phyloP scores from a whole-genome alignment of 2,113 vertebrate species.

The Anguilla japonica region DNA sequence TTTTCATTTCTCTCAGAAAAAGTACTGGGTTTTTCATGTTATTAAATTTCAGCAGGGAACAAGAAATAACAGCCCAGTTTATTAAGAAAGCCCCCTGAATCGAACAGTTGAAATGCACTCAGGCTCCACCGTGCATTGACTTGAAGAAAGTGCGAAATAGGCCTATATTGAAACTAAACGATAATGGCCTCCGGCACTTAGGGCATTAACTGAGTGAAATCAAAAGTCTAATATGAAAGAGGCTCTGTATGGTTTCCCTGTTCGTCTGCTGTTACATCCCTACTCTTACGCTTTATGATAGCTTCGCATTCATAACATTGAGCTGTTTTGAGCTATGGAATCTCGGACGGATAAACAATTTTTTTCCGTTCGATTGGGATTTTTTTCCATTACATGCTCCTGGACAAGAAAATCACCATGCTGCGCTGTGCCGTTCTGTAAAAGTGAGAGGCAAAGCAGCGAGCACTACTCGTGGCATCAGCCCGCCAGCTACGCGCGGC shows the following conservation, averaged over 20 bases:
- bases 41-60: background rate
- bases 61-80: background rate
- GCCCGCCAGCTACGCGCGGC: background rate
- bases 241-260: background rate
- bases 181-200: too few relatives aligned
- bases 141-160: background rate
- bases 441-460: background rate
- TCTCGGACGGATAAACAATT: background rate
- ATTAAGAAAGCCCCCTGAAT: background rate
- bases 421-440: background rate
- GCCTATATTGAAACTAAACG: too few relatives aligned
- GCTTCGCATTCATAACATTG: background rate
- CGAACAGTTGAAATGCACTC: background rate
- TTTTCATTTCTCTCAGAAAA: too few relatives aligned
- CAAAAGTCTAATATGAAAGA: too few relatives aligned
- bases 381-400: background rate
- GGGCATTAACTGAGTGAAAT: too few relatives aligned
- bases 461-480: constrained; percentile 14
- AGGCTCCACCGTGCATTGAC: background rate
- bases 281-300: background rate
- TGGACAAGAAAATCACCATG: background rate
- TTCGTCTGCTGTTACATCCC: background rate
- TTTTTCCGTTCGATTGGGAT: background rate
- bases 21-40: too few relatives aligned
- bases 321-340: background rate